Base-by-base conservation (phyloP, 2,113 vertebrate species). In the Pteronura brasiliensis region DNA sequence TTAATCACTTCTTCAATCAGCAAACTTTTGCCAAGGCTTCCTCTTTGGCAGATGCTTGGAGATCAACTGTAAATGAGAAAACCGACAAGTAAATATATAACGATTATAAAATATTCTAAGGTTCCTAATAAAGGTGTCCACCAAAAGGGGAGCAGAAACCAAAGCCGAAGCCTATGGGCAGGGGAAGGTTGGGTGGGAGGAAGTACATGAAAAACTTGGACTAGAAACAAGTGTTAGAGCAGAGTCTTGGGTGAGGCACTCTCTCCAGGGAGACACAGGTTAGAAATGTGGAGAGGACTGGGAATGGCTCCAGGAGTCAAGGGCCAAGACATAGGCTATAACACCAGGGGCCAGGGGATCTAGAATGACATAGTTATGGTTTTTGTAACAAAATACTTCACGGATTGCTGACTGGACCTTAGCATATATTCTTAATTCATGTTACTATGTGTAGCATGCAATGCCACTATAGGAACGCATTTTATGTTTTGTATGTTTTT, bases 161-260 rank as follows among this genome's bases (percentile, higher is more conserved):
- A n/a, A 12, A 36, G 55, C 8, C 10, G 47, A 83, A 17, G 14
- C 7, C 4, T 27, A 20, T 0, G 1, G 1, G 6, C 0, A 27
- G 1, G 3, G 2, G 4, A 1, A 27, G 10, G 6, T 15, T 17
- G 31, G 4, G 4, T 18, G 2, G 11, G 20, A 18, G 0, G 3
- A 13, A 0, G 17, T 10, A 1, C 17, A 12, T 10, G 5, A 39
- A 11, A 52, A 47, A 12, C 29, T 8, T 90, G 49, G 34, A 36
- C 13, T 39, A 91, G 34, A 27, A 85, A 34, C 3, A 39, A 34
- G 4, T 0, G 3, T 82, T 63, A 69, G 25, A 71, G 29, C 29
- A 52, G 18, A 10, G 12, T 83, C 1, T 20, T 42, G 10, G 4
- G 59, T 87, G 31, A 49, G 29, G n/a, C 69, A 17, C 4, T 59